Conservation (phyloP, 2,797 vertebrate species). For the Peromyscus attwateri region DNA sequence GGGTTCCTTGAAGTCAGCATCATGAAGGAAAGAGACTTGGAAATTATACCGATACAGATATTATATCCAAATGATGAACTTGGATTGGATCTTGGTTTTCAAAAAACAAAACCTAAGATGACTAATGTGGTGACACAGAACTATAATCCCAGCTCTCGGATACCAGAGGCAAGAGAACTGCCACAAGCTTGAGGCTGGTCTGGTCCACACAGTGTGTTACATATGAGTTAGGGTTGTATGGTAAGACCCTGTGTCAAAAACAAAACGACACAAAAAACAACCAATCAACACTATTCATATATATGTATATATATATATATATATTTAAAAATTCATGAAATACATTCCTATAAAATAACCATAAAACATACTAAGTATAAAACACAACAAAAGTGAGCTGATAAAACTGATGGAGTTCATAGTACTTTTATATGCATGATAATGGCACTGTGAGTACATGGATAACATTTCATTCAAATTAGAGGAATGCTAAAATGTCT, state of each 20-base stretch:
- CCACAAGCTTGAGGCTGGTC: background rate
- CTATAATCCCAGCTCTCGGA: background rate
- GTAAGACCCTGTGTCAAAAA: background rate
- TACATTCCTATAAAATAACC: background rate
- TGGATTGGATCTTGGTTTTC: background rate
- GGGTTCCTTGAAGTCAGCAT: background rate
- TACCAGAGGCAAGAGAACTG: background rate
- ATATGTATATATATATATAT: too few relatives aligned
- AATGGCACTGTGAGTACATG: background rate
- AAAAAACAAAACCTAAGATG: background rate
- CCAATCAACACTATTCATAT: background rate
- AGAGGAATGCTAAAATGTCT: background rate
- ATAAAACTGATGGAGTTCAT: background rate
- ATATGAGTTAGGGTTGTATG: background rate
- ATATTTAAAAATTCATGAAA: background rate
- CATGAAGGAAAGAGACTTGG: background rate
- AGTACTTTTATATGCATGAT: conserved; percentile 16
- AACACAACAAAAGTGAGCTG: background rate
- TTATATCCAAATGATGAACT: background rate
- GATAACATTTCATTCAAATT: conserved; percentile 3
- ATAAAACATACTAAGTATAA: background rate
- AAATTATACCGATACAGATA: too few relatives aligned
- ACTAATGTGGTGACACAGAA: background rate
- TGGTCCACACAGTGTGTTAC: background rate
- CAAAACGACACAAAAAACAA: background rate